Evolutionary conservation across 2,888 invertebrate species (phyloP).

Genomic region (Orthonevra nobilis): DNA sequence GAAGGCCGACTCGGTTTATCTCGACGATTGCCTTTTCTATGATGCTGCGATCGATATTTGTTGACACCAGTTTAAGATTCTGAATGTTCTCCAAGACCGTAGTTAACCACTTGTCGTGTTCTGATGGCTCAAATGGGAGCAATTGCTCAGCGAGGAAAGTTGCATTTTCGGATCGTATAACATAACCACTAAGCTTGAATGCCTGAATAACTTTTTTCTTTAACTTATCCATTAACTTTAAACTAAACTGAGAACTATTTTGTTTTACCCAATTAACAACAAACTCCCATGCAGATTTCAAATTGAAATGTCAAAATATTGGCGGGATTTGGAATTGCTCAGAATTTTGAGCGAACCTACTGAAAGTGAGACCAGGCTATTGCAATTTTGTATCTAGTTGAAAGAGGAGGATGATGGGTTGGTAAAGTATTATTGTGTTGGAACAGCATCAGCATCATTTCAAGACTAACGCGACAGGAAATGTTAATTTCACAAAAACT

Average conservation of each 20-base stretch:
- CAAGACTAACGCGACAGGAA: too few species aligned
- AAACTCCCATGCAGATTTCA: constrained; percentile 11
- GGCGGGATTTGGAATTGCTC: constrained; percentile 22
- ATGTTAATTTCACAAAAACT: too few species aligned
- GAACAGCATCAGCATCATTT: too few species aligned
- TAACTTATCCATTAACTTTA: constrained; percentile 74
- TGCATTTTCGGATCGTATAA: constrained; percentile 87
- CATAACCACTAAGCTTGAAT: constrained; percentile 89
- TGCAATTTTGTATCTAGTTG: too few species aligned
- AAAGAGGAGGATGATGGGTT: too few species aligned
- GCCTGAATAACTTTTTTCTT: constrained; percentile 84
- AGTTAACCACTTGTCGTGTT: constrained; percentile 87
- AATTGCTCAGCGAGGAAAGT: constrained; percentile 87
- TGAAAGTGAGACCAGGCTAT: neutral
- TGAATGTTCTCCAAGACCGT: constrained; percentile 89
- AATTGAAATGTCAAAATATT: constrained; percentile 40
- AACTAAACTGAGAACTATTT: neutral
- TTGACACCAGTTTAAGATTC: constrained; percentile 86
- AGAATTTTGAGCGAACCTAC: too few species aligned
- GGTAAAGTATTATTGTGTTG: too few species aligned
- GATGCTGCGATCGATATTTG: constrained; percentile 87
- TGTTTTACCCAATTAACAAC: constrained; percentile 16
- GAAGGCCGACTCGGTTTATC: constrained; percentile 77
- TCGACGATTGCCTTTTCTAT: constrained; percentile 85
- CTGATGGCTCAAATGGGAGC: constrained; percentile 81